Evolutionary conservation across 2,797 vertebrate genomes (phyloP).

Genomic region (Rhyacichthys aspro): DNA sequence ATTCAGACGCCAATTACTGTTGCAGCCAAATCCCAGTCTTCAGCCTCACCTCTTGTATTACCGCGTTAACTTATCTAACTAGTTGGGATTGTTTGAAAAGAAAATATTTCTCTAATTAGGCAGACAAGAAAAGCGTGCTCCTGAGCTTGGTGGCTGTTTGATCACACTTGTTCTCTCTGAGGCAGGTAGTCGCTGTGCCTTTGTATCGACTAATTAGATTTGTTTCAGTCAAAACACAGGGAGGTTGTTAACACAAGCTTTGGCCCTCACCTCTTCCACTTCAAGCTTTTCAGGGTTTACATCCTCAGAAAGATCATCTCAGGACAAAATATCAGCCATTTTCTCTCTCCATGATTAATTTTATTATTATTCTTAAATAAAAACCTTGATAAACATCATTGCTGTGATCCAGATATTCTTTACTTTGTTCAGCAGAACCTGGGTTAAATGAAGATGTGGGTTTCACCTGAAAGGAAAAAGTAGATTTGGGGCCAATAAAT

Average conservation of each 20-base stretch:
- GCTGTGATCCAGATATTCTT: too few relatives aligned
- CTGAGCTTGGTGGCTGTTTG: slow-evolving; percentile 38
- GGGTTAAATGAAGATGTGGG: too few relatives aligned
- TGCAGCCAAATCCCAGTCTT: slow-evolving; percentile 17
- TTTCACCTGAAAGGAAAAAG: too few relatives aligned
- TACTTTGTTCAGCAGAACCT: too few relatives aligned
- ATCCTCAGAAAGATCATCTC: too few relatives aligned
- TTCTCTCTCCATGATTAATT: too few relatives aligned
- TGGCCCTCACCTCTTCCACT: too few relatives aligned
- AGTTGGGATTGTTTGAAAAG: slow-evolving; percentile 54
- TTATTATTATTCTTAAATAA: too few relatives aligned
- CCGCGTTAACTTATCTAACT: slow-evolving; percentile 41
- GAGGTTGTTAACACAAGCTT: slow-evolving; percentile 34
- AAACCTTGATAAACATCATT: too few relatives aligned
- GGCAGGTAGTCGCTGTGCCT: slow-evolving; percentile 45
- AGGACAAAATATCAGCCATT: too few relatives aligned
- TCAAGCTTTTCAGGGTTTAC: too few relatives aligned
- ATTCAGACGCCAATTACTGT: slow-evolving; percentile 18
- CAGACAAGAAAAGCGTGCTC: slow-evolving; percentile 41
- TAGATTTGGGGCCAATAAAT: too few relatives aligned
- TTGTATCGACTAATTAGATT: slow-evolving; percentile 61
- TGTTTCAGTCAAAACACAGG: slow-evolving; percentile 16
- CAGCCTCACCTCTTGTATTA: slow-evolving; percentile 32
- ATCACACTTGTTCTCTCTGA: slow-evolving; percentile 48
- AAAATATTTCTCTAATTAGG: slow-evolving; percentile 67